Evolutionary conservation across 2,797 vertebrate genomes (phyloP).

Genomic region (Scarus forsteni): DNA sequence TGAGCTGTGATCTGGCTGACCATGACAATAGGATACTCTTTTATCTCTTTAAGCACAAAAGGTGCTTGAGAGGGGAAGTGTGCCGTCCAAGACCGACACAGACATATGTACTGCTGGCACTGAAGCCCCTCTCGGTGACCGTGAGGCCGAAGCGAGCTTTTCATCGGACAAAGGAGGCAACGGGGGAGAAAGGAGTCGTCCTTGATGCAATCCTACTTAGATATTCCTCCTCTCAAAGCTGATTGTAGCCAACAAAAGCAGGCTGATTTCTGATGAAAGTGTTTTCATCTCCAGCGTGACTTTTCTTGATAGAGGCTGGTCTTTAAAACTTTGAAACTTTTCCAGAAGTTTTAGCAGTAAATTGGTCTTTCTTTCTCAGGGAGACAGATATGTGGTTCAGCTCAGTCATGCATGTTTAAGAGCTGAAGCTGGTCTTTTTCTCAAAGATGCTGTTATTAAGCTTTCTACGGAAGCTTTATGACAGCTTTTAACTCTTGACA

Average conservation of each 20-base stretch:
- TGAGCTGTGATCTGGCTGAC: conserved; percentile 54
- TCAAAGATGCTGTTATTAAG: not conserved
- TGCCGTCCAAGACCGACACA: conserved; percentile 16
- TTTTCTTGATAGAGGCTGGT: not conserved
- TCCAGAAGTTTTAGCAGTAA: not conserved
- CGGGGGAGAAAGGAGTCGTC: not conserved
- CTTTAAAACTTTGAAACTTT: not conserved
- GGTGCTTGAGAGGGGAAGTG: conserved; percentile 17
- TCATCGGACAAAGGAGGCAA: conserved; percentile 3
- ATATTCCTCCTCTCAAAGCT: not conserved
- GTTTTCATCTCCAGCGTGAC: not conserved
- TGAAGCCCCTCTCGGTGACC: conserved; percentile 16
- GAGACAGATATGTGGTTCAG: not conserved
- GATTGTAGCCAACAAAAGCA: not conserved
- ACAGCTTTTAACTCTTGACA: too few relatives aligned
- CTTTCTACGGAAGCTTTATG: too few relatives aligned
- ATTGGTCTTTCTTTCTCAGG: conserved; percentile 3
- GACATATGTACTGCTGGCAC: conserved; percentile 21
- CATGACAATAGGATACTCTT: conserved; percentile 50
- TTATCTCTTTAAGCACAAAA: conserved; percentile 51
- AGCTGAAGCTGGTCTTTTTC: not conserved
- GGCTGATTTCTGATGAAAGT: not conserved
- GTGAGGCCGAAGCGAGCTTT: not conserved
- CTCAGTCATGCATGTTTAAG: conserved; percentile 1
- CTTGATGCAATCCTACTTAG: conserved; percentile 1